Conservation (phyloP, 2,113 vertebrate species). For the Gallinago undulata region DNA sequence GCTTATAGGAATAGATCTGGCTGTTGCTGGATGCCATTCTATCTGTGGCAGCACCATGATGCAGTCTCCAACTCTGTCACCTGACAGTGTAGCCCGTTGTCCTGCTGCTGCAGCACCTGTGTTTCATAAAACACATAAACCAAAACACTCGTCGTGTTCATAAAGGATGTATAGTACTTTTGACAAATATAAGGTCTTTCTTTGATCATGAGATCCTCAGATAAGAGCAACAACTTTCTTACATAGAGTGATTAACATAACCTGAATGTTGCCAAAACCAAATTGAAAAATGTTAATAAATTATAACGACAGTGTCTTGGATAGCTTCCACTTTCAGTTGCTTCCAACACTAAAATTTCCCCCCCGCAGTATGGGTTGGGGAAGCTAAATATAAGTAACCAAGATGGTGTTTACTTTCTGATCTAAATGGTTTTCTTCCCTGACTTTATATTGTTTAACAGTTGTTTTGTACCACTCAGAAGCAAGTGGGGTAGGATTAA, state of each 20-base stretch:
- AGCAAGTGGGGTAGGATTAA: not conserved
- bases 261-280: not conserved
- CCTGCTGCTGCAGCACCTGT: not conserved
- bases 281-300: not conserved
- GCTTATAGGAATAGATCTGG: not conserved
- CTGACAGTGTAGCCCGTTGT: not conserved
- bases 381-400: not conserved
- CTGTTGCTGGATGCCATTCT: not conserved
- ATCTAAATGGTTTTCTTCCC: not conserved
- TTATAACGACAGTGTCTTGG: not conserved
- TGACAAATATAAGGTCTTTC: not conserved
- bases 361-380: rapidly evolving
- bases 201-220: not conserved
- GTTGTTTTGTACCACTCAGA: not conserved
- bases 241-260: not conserved
- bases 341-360: not conserved
- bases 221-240: not conserved
- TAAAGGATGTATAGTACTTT: not conserved
- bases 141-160: not conserved
- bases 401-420: not conserved
- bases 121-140: not conserved
- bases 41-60: not conserved
- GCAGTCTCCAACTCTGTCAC: not conserved
- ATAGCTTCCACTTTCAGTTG: not conserved
- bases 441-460: not conserved